phyloP scores from a whole-genome alignment of 2,888 invertebrate genomes.

The Harpagoxenus sublaevis region DNA sequence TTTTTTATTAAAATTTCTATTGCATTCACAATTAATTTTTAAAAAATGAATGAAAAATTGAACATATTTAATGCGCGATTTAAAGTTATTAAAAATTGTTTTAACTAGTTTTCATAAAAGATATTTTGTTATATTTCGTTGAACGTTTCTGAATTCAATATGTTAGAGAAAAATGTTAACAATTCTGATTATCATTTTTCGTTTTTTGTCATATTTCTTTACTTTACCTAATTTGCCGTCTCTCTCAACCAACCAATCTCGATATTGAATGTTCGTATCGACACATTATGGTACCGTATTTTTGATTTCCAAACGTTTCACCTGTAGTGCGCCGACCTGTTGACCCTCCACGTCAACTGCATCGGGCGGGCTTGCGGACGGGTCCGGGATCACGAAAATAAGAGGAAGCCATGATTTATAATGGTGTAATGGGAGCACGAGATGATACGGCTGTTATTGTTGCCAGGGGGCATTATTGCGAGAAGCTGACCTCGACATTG shows the following conservation, averaged over 20 bases:
- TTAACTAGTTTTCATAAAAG: background rate
- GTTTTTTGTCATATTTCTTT: conserved; percentile 8
- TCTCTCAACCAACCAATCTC: background rate
- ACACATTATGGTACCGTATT: conserved; percentile 52
- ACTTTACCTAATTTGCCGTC: background rate
- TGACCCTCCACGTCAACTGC: conserved; percentile 79
- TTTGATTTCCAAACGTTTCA: conserved; percentile 67
- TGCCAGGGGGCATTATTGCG: conserved; percentile 78
- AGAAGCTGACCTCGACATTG: conserved; percentile 76
- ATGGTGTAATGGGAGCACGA: conserved; percentile 82
- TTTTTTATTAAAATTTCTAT: conserved; percentile 10
- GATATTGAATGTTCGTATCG: conserved; percentile 34
- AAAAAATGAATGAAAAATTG: background rate
- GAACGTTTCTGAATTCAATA: background rate
- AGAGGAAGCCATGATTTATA: conserved; percentile 82
- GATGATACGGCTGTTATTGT: conserved; percentile 81
- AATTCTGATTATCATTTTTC: background rate
- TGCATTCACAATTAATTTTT: background rate
- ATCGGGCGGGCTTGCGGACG: conserved; percentile 55
- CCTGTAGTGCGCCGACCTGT: conserved; percentile 71
- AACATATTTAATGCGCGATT: background rate
- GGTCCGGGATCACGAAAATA: conserved; percentile 74
- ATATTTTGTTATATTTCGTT: background rate
- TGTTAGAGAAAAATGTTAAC: background rate
- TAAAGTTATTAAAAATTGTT: background rate